Evolutionary conservation across 2,797 vertebrate genomes (phyloP).

Genomic region (Pangasius mekongensis): DNA sequence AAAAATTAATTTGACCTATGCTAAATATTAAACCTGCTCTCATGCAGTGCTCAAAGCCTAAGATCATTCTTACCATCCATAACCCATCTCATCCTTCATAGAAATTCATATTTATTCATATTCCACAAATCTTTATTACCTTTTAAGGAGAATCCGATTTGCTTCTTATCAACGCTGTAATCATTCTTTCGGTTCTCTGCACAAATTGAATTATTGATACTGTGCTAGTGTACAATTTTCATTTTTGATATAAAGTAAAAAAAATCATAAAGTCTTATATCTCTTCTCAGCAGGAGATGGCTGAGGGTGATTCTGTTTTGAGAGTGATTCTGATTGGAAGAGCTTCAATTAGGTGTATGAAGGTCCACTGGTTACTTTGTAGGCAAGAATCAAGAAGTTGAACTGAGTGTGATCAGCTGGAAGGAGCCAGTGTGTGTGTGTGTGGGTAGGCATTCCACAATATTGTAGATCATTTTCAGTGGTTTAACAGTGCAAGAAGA

Average conservation of each 20-base stretch:
- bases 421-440: too few relatives aligned
- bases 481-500: not conserved
- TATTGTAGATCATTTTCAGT: not conserved
- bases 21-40: not conserved
- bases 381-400: too few relatives aligned
- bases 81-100: not conserved
- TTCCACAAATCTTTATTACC: not conserved
- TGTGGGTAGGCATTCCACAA: not conserved
- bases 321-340: not conserved
- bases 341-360: too few relatives aligned
- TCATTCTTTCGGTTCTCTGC: not conserved
- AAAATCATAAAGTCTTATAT: not conserved
- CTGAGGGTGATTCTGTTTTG: not conserved
- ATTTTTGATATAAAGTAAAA: not conserved
- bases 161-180: not conserved
- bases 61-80: not conserved
- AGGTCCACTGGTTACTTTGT: too few relatives aligned
- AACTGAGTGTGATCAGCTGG: too few relatives aligned
- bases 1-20: not conserved
- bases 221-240: not conserved
- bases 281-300: not conserved
- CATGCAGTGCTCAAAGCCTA: not conserved
- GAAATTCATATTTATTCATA: not conserved
- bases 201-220: not conserved
- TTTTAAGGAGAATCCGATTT: not conserved